Percentiles rank a stretch among this genome's conserved stretches.
Evolutionary conservation across 2,797 vertebrate genomes (phyloP).

Genomic region (Scolopax rusticola): DNA sequence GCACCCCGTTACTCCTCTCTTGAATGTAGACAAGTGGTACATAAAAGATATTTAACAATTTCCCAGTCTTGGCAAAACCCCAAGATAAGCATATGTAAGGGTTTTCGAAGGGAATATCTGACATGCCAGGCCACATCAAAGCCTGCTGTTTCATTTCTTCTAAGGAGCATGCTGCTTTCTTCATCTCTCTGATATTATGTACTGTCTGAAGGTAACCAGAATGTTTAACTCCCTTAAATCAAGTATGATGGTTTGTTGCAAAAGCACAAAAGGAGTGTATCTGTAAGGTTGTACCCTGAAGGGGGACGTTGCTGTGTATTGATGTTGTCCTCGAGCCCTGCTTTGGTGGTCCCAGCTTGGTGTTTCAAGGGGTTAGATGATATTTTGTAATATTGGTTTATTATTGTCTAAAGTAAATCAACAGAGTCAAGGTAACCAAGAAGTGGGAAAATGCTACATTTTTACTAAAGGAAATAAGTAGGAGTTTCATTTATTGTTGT

Average conservation of each 20-base stretch:
- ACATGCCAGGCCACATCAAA: constrained; percentile 47
- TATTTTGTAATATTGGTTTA: neutral
- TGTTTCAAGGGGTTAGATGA: neutral
- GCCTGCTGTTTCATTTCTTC: constrained; percentile 54
- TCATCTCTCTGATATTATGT: neutral
- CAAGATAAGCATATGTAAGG: constrained; percentile 66
- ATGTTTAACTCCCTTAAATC: neutral
- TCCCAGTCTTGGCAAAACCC: constrained; percentile 57
- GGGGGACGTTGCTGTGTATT: rapidly evolving
- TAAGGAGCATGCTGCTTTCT: constrained; percentile 64
- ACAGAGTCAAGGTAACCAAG: neutral
- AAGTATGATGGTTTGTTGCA: neutral
- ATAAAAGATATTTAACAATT: constrained; percentile 54
- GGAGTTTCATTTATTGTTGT: neutral
- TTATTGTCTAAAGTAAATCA: neutral
- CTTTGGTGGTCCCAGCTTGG: neutral
- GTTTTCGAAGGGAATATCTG: constrained; percentile 65
- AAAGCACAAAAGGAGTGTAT: neutral
- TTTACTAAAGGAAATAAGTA: neutral
- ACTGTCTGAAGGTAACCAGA: constrained; percentile 11
- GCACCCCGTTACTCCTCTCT: constrained; percentile 10
- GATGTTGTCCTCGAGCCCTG: neutral
- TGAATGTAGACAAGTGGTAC: constrained; percentile 20
- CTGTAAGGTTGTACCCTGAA: rapidly evolving
- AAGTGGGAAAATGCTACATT: rapidly evolving